These are phyloP conservation scores for Aethina tumida DNA, from an alignment of 1,140 invertebrate species.

Conservation along the genomic window DNA sequence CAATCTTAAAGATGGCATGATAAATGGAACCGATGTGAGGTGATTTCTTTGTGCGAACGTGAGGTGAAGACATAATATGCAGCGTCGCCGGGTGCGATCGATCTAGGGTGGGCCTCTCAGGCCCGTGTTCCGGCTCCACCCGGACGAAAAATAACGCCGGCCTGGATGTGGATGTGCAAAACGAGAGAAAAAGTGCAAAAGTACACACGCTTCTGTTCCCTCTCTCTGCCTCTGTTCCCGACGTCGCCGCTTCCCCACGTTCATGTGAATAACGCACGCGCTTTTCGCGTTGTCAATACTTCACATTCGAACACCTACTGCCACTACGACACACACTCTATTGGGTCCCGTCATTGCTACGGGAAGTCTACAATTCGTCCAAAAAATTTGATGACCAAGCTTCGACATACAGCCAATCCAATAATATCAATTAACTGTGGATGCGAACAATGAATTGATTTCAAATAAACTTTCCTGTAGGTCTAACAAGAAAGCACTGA, in stretches of 20 bases:
- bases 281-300: constrained; percentile 31
- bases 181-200: constrained; percentile 30
- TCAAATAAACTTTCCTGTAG: too few relatives aligned
- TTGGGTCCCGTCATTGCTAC: too few relatives aligned
- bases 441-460: too few relatives aligned
- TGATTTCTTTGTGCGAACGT: constrained; percentile 31
- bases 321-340: too few relatives aligned
- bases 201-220: constrained; percentile 24
- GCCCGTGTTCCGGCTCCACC: constrained; percentile 28
- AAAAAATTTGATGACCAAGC: too few relatives aligned
- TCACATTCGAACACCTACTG: constrained; percentile 34
- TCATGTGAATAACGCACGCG: constrained; percentile 30
- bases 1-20: constrained; percentile 23
- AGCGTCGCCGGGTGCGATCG: constrained; percentile 19
- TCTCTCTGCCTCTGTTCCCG: constrained; percentile 7
- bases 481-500: too few relatives aligned
- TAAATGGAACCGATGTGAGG: constrained; percentile 27
- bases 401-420: too few relatives aligned
- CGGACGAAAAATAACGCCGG: constrained; percentile 30
- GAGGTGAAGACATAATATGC: constrained; percentile 28
- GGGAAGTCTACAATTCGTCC: too few relatives aligned
- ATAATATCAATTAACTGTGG: too few relatives aligned
- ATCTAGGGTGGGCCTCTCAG: constrained; percentile 24
- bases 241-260: constrained; percentile 8
- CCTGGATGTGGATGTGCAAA: constrained; percentile 27